Conservation (phyloP, 2,797 vertebrate genomes). For the Microtus californicus region DNA sequence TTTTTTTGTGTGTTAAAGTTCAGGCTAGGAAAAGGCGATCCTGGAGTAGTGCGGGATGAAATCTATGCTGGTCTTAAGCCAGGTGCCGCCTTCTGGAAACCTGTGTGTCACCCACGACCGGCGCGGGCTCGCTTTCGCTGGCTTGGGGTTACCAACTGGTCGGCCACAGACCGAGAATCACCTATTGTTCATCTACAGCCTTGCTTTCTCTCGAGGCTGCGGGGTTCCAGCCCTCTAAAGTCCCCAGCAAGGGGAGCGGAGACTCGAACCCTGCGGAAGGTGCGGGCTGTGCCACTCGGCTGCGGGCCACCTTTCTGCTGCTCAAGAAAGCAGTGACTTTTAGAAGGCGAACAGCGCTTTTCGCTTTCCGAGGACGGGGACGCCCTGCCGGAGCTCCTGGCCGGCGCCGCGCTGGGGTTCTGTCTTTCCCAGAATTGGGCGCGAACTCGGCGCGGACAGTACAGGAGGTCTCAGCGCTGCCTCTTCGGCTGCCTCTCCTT, state of each 20-base stretch:
- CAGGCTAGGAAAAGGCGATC: neutral
- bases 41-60: neutral
- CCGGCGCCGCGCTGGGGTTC: neutral
- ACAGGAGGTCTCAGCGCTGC: too few species aligned
- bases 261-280: neutral
- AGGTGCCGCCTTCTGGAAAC: neutral
- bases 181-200: neutral
- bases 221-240: neutral
- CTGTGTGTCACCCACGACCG: neutral
- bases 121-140: neutral
- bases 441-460: neutral
- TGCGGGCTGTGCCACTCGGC: neutral
- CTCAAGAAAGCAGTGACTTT: neutral
- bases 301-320: rapidly evolving
- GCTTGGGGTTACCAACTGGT: neutral
- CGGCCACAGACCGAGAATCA: neutral
- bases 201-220: neutral
- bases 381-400: neutral
- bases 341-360: neutral
- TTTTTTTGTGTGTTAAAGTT: neutral
- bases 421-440: neutral
- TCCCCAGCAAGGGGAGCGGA: neutral
- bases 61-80: neutral
- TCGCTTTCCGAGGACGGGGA: neutral
- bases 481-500: rapidly evolving